A percentile compares a stretch with the other conserved stretches of the same genome.
Conservation (phyloP, 2,888 invertebrate genomes). For the Pristionchus fissidentatus region DNA sequence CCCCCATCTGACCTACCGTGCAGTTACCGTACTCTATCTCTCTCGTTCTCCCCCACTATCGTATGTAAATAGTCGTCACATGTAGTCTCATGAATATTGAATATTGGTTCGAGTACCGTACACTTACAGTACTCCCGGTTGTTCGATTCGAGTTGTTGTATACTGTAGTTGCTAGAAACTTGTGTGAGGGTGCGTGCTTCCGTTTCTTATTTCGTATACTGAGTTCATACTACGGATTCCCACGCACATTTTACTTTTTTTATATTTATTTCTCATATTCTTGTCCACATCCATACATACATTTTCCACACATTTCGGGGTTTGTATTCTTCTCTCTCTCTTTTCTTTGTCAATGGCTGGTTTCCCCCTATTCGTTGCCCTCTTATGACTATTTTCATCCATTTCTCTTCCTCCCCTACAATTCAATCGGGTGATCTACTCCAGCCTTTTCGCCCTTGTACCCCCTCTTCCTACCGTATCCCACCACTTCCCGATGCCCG, state of each 20-base stretch:
- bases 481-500: neutral
- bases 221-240: constrained; percentile 24
- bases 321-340: constrained; percentile 26
- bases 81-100: constrained; percentile 15
- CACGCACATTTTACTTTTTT: constrained; percentile 30
- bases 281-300: constrained; percentile 7
- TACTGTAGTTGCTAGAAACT: constrained; percentile 30
- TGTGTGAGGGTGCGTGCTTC: neutral
- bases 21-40: neutral
- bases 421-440: neutral
- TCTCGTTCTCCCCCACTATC: too few species aligned
- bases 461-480: constrained; percentile 22
- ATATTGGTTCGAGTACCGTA: constrained; percentile 20
- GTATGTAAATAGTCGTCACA: constrained; percentile 32
- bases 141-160: constrained; percentile 37
- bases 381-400: constrained; percentile 12
- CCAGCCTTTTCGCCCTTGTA: constrained; percentile 25
- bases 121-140: constrained; percentile 12
- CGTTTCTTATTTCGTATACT: neutral
- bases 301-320: constrained; percentile 32
- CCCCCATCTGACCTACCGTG: neutral
- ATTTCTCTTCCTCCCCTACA: constrained; percentile 47
- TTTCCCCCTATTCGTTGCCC: constrained; percentile 46
- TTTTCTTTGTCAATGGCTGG: constrained; percentile 46
- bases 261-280: constrained; percentile 33